Evolutionary conservation across 2,888 invertebrate genomes (phyloP), one percentile per base, ranked within the genome.

Genomic region (Mycalesis mineus): DNA sequence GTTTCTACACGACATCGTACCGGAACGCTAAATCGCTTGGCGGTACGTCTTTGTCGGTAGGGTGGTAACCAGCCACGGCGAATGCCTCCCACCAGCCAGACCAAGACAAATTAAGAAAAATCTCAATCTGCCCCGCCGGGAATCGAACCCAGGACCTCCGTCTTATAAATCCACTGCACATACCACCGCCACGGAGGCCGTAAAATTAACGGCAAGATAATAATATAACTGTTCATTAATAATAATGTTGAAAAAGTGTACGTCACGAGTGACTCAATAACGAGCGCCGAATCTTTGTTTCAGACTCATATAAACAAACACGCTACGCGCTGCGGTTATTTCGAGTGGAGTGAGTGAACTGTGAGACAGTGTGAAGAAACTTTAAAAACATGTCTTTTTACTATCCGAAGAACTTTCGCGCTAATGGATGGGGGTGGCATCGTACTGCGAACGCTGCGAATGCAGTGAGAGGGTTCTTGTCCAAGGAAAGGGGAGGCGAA

Each of bases 401-500:
- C 61, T 89, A 88, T 63, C 88, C 88, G 65, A 88, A 87, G 73
- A 89, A 89, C 65, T 83, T 88, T 58, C 84, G 79, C 56, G 87
- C 88, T 42, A 84, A 88, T 57, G 89, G 89, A 1, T 88, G 86
- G 87, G 89, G 89, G 0, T 89, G 89, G 89, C 88, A 89, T 62
- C 70, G 88, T 14, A 64, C 71, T 0, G 68, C 71, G 5, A 78
- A 64, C n/a, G 80, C 83, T 1, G 69, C 85, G 0, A 70, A 75
- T 0, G 88, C 88, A 6, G 85, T 86, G 0, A 71, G 71, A 8
- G 86, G 87, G 0, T 89, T 89, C 58, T 66, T 88, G 60, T 81
- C 73, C 51, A 73, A 75, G 4, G 88, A 86, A 62, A 72, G 88
- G 14, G 87, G 82, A 1, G 81, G 77, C 53, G 66, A 68, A 49